Conservation (phyloP, 2,888 invertebrate genomes). For the Noctua comes region DNA sequence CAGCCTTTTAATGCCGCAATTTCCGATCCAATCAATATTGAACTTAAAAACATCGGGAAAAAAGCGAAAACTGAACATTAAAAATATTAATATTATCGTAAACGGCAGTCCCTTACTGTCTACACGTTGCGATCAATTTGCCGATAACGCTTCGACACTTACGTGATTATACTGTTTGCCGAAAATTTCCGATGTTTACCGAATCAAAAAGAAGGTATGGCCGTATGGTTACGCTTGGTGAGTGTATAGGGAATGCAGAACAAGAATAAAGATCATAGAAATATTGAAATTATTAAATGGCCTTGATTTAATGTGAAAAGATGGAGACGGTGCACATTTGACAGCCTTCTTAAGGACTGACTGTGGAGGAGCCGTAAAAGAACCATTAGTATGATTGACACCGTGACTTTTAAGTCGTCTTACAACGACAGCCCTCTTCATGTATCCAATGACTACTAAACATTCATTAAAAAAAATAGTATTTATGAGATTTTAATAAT, state of each 20-base stretch:
- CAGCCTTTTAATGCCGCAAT: slow-evolving; percentile 32
- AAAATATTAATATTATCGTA: slow-evolving; percentile 50
- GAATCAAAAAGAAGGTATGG: slow-evolving; percentile 11
- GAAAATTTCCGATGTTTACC: slow-evolving; percentile 40
- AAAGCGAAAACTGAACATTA: slow-evolving; percentile 40
- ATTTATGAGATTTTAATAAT: too few relatives aligned
- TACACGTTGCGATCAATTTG: slow-evolving; percentile 66
- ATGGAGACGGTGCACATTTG: background rate
- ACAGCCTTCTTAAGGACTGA: background rate
- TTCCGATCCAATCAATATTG: slow-evolving; percentile 42
- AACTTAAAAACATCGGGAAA: slow-evolving; percentile 13
- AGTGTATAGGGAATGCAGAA: background rate
- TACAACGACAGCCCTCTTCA: too few relatives aligned
- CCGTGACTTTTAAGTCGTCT: too few relatives aligned
- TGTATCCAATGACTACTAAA: too few relatives aligned
- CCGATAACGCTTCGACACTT: slow-evolving; percentile 56
- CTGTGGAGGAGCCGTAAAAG: background rate
- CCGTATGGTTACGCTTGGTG: background rate
- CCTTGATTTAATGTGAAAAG: background rate
- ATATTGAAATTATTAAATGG: background rate
- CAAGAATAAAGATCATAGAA: background rate
- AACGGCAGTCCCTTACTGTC: slow-evolving; percentile 44
- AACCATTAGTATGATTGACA: background rate
- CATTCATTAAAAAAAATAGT: too few relatives aligned
- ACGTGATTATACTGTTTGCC: slow-evolving; percentile 45